These are phyloP conservation scores for Neodiprion pinetum DNA, from an alignment of 1,140 invertebrate genomes.

Conservation along the genomic window DNA sequence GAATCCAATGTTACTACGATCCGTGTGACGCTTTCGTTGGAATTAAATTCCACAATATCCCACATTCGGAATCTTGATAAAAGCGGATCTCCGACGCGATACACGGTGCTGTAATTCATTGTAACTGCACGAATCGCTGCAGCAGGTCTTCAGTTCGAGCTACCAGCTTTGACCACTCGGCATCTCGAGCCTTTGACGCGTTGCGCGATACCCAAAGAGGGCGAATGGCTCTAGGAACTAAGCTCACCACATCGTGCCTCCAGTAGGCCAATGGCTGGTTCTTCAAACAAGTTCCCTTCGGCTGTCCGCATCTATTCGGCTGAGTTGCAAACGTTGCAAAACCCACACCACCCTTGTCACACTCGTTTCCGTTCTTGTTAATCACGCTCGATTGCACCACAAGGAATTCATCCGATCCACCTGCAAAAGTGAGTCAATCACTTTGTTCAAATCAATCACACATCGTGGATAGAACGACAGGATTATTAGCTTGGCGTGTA, in stretches of 20 bases:
- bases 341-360: constrained; percentile 61
- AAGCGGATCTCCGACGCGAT: no score
- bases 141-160: no score
- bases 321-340: constrained; percentile 61
- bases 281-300: constrained; percentile 56
- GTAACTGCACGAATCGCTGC: no score
- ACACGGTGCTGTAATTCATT: no score
- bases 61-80: no score
- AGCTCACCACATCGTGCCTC: constrained; percentile 52
- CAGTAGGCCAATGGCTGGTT: constrained; percentile 61
- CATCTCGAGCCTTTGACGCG: no score
- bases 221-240: background rate
- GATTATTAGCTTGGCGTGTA: no score
- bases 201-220: no score
- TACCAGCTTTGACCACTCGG: no score
- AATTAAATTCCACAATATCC: no score
- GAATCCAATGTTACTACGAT: no score
- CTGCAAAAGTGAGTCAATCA: constrained; percentile 23
- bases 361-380: constrained; percentile 54
- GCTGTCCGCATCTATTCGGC: constrained; percentile 52
- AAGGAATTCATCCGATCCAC: constrained; percentile 55
- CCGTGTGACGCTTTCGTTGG: no score
- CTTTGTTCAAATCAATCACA: background rate
- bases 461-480: background rate
- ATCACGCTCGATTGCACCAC: constrained; percentile 51